phyloP scores from a whole-genome alignment of 92 coral and sea anemone genomes.

The Hydrozoanthus gracilis region DNA sequence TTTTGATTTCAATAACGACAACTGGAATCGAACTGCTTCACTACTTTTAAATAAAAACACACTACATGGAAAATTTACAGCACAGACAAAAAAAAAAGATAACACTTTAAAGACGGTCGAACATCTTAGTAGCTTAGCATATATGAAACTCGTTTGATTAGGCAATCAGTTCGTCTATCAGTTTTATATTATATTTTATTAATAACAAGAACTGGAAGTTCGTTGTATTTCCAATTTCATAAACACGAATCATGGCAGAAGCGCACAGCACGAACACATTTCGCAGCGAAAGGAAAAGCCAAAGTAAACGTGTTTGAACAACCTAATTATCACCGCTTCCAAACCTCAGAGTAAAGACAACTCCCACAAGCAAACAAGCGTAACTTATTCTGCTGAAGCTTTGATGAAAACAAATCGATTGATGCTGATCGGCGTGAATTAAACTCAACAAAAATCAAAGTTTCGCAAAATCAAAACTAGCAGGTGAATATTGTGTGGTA shows the following conservation, averaged over 20 bases:
- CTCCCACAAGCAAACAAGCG: neutral
- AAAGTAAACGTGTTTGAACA: neutral
- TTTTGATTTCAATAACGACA: neutral
- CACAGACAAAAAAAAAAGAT: neutral
- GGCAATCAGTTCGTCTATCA: neutral
- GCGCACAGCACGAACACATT: neutral
- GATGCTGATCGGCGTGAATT: constrained; percentile 11
- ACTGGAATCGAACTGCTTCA: neutral
- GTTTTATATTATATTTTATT: neutral
- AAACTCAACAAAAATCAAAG: constrained; percentile 28
- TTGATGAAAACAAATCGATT: constrained; percentile 1
- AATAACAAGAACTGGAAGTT: neutral
- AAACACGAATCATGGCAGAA: neutral
- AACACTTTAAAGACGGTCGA: neutral
- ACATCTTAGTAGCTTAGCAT: neutral
- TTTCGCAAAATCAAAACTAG: constrained; percentile 10
- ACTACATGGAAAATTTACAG: neutral
- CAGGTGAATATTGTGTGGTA: constrained; percentile 32
- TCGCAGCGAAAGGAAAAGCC: neutral
- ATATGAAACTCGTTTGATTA: neutral
- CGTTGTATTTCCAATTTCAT: neutral
- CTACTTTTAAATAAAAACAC: neutral
- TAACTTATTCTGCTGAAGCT: neutral
- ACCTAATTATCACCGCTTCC: neutral
- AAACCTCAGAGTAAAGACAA: neutral